Percentiles rank a stretch among this genome's conserved stretches.
Evolutionary conservation across 2,888 invertebrate genomes (phyloP).

Genomic region (Pammene fasciana): DNA sequence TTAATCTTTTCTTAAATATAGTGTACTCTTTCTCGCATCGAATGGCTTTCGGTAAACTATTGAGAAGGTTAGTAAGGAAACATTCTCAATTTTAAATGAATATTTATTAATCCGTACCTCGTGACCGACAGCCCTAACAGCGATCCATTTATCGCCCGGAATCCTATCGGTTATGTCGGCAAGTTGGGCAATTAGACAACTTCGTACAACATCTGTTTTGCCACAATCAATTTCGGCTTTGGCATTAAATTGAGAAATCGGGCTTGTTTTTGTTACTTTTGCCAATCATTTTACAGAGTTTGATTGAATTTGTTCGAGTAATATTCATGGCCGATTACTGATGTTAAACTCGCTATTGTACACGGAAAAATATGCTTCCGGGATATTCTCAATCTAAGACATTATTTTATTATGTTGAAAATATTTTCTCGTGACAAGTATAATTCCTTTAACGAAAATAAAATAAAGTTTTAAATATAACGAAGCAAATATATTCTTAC

Average conservation of each 20-base stretch:
- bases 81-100: too few relatives aligned
- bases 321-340: slow-evolving; percentile 8
- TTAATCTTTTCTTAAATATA: too few relatives aligned
- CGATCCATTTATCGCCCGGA: slow-evolving; percentile 31
- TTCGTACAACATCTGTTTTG: slow-evolving; percentile 40
- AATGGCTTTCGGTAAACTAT: too few relatives aligned
- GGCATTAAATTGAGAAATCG: slow-evolving; percentile 33
- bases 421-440: too few relatives aligned
- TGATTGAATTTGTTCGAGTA: slow-evolving; percentile 20
- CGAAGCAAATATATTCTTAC: too few relatives aligned
- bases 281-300: slow-evolving; percentile 30
- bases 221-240: slow-evolving; percentile 39
- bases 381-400: too few relatives aligned
- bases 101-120: not conserved
- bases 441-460: too few relatives aligned
- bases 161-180: slow-evolving; percentile 36
- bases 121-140: slow-evolving; percentile 15
- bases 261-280: slow-evolving; percentile 32
- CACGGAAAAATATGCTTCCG: too few relatives aligned
- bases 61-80: too few relatives aligned
- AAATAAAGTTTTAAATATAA: too few relatives aligned
- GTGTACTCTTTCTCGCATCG: too few relatives aligned
- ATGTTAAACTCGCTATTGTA: not conserved
- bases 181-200: slow-evolving; percentile 41
- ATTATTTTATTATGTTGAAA: too few relatives aligned